A percentile compares a stretch with the other conserved stretches of the same genome.
Evolutionary conservation across 2,113 vertebrate species (phyloP).

Genomic region (Parotia lawesii): DNA sequence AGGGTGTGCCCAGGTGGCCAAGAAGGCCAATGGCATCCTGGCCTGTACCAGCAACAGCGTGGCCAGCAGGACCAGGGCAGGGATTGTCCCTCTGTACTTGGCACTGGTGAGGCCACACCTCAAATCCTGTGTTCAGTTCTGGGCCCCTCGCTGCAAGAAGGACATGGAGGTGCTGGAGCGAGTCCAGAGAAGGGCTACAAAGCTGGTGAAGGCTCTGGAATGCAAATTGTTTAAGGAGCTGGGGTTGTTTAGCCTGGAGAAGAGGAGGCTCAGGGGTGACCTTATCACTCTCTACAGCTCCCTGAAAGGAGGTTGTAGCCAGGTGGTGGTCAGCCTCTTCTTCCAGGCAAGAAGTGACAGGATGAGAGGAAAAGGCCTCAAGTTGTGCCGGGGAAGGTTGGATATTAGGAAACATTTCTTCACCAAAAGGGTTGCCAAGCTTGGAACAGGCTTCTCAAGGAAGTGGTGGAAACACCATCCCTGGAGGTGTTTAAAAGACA

Average conservation of each 20-base stretch:
- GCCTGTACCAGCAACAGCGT: neutral
- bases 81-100: rapidly evolving
- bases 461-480: neutral
- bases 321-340: neutral
- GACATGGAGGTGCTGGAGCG: rapidly evolving
- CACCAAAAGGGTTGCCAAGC: neutral
- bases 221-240: rapidly evolving
- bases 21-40: neutral
- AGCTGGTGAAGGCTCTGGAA: neutral
- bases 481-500: neutral
- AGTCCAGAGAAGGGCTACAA: neutral
- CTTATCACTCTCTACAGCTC: neutral
- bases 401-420: neutral
- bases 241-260: neutral
- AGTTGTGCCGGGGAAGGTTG: neutral
- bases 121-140: neutral
- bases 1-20: neutral
- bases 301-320: neutral
- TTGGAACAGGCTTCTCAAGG: neutral
- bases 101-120: neutral
- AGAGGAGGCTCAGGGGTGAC: neutral
- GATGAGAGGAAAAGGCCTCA: neutral
- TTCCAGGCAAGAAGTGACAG: neutral
- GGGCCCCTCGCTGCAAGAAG: neutral
- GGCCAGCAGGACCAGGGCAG: neutral